Percentiles rank a stretch among this genome's conserved stretches.
Conservation (phyloP, 2,797 vertebrate genomes). For the Pseudomugil tenellus region DNA sequence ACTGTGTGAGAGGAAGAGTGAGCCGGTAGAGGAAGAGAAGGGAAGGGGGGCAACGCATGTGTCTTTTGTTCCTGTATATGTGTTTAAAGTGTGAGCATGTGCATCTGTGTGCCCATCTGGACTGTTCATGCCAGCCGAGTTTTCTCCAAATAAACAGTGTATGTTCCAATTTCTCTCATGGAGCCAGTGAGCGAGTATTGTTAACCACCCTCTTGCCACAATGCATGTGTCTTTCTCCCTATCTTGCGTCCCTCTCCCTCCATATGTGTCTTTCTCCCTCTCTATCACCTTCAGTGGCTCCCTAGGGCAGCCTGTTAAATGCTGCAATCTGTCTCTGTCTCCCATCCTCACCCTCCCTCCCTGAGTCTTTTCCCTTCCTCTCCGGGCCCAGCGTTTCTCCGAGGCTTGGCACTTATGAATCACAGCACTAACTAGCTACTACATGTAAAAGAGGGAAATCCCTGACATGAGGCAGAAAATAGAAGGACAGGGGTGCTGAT, state of each 20-base stretch:
- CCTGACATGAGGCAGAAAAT: constrained; percentile 51
- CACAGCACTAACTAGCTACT: constrained; percentile 68
- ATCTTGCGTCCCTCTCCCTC: constrained; percentile 50
- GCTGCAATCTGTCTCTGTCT: constrained; percentile 84
- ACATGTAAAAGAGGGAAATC: constrained; percentile 74
- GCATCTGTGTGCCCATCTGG: constrained; percentile 55
- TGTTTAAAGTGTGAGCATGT: constrained; percentile 39
- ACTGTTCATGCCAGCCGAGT: constrained; percentile 46
- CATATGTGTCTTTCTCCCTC: constrained; percentile 65
- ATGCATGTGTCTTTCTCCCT: constrained; percentile 54
- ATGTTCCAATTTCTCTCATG: constrained; percentile 64
- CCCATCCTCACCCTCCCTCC: constrained; percentile 41
- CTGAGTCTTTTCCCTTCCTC: constrained; percentile 25
- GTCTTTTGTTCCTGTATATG: constrained; percentile 38
- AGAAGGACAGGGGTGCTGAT: constrained; percentile 16
- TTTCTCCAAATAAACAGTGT: constrained; percentile 52
- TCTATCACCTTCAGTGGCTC: constrained; percentile 79
- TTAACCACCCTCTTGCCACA: constrained; percentile 42
- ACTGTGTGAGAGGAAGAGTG: constrained; percentile 34
- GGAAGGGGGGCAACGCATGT: constrained; percentile 1
- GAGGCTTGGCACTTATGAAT: constrained; percentile 71
- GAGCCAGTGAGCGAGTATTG: constrained; percentile 27
- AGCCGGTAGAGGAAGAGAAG: neutral
- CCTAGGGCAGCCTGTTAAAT: constrained; percentile 82
- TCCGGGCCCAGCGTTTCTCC: constrained; percentile 39